Evolutionary conservation across 2,113 vertebrate genomes (phyloP).

Genomic region (Bombycilla garrulus): DNA sequence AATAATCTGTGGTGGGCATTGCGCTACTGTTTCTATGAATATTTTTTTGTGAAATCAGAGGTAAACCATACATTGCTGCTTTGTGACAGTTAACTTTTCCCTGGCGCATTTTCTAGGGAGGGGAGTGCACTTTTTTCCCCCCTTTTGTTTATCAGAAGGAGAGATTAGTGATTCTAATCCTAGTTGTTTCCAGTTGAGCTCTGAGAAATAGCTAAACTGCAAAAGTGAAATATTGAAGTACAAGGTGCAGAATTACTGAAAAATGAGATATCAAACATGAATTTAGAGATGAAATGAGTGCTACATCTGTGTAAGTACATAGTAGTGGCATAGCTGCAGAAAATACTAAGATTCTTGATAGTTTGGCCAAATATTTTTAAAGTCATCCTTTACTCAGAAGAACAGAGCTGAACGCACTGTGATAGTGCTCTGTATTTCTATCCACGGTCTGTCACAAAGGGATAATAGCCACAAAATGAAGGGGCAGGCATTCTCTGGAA

Average conservation of each 20-base stretch:
- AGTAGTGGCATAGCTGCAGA: neutral
- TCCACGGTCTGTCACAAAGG: neutral
- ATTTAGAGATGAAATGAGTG: neutral
- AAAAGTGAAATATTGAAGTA: rapidly evolving
- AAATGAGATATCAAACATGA: neutral
- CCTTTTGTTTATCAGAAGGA: neutral
- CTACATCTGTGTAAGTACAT: neutral
- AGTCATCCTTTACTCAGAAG: neutral
- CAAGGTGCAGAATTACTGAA: neutral
- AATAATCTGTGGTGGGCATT: neutral
- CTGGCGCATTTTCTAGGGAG: neutral
- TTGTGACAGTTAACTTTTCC: neutral
- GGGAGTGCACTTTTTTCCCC: rapidly evolving
- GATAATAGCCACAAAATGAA: neutral
- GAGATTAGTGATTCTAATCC: neutral
- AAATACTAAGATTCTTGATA: neutral
- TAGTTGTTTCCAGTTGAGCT: neutral
- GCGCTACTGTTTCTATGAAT: neutral
- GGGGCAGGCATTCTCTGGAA: neutral
- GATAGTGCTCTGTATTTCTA: neutral
- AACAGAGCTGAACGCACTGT: neutral
- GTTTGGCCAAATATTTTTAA: neutral
- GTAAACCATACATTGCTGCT: neutral
- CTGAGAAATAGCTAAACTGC: neutral
- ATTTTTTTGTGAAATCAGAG: neutral